Evolutionary conservation across 2,888 invertebrate species (phyloP), one percentile per base, ranked within the genome.

Genomic region (Bhutanitis thaidina): DNA sequence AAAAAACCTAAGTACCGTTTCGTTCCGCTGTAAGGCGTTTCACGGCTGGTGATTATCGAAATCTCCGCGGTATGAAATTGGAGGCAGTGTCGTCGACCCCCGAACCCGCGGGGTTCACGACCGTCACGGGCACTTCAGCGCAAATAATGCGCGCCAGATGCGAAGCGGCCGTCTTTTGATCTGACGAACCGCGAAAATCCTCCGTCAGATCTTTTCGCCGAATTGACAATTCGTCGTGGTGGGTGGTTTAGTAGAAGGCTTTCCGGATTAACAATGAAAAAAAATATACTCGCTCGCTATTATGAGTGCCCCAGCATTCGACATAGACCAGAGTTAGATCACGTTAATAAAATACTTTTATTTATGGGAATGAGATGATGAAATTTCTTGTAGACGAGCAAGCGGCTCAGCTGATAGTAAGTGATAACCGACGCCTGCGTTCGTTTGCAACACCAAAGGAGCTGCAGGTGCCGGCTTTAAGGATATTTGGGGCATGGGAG

Each of bases 81-180:
- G 69, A 78, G 73, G 69, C 70, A 64, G 52, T 52, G 52, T 52
- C 52, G 52, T 37, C 47, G 52, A 52, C 46, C 52, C 79, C 66
- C 71, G 55, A 50, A 71, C 69, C 67, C 70, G 69, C 67, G 64
- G 71, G 69, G 83, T 80, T 83, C 82, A 78, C 60, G 84, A 80
- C 79, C 79, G 78, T 75, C 67, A 69, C 67, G 34, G 71, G 62
- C 63, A 67, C 66, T 74, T 69, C 58, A 58, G 63, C 68, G 73
- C 69, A 66, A 75, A 71, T 65, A 68, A 62, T 53, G 55, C 52
- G 47, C 56, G 61, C 62, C 71, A 67, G 65, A 67, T 68, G 70
- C 64, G 62, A 68, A 63, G 54, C 61, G 67, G 65, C 59, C 57
- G 59, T 52, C 56, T 53, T 74, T 72, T 72, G 67, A 69, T 62